Evolutionary conservation across 2,888 invertebrate species (phyloP), one percentile per base, ranked within the genome.

Genomic region (Sabatieria punctata): DNA sequence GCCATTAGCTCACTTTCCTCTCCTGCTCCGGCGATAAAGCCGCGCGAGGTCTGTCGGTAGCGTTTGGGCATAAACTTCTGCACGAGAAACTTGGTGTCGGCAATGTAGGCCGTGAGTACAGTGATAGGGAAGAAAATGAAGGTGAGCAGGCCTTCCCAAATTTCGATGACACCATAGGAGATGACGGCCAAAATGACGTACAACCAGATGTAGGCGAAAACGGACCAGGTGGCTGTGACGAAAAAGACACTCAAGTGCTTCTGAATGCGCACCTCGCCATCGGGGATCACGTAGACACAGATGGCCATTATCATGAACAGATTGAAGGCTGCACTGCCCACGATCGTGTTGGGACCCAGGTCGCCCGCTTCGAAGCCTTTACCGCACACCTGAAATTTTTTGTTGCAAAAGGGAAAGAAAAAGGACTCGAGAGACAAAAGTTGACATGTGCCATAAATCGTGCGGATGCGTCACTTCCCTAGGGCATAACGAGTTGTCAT

Each of bases 151-250:
- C 85, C 91, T 70, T 97, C 97, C 95, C 95, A 97, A n/a, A 95
- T 80, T 58, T 91, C 84, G 8, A 93, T 82, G 8, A 78, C 78
- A 23, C 62, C 63, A 6, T 60, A 60, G 33, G 86, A 83, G 57
- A 82, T 78, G 41, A 84, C 78, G 37, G 84, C 82, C 46, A 97
- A 74, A 60, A 99, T 97, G 48, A 89, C 69, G 69, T 93, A 95
- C 48, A 99, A 75, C 97, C 97, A 97, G 45, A 97, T 80, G 69
- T 99, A 99, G 37, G 97, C 97, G 64, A 95, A 93, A 46, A 97
- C 76, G 43, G 89, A 91, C 88, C 93, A 95, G 8, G 84, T 79
- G 37, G 95, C 89, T 13, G 97, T 97, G 47, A 97, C 86, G 65
- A 93, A 82, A 71, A 97, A 97, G 47, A 97, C 97, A 49, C 89